Conservation (phyloP, 2,888 invertebrate genomes). For the Nudaria mundana region DNA sequence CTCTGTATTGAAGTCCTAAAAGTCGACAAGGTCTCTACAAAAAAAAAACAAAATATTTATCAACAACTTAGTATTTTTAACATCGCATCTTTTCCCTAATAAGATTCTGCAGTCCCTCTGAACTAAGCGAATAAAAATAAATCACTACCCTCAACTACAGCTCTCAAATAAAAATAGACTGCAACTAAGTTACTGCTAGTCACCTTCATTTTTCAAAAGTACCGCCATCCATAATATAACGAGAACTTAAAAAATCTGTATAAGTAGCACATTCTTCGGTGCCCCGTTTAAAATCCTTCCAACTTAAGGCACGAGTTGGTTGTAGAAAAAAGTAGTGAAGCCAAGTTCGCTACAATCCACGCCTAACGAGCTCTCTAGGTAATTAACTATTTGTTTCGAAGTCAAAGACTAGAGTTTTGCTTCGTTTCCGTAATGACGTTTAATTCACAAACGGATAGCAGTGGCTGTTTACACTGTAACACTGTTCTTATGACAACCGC, state of each 20-base stretch:
- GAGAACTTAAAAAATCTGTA: conserved; percentile 16
- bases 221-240: conserved; percentile 22
- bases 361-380: conserved; percentile 72
- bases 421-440: conserved; percentile 32
- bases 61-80: too few relatives aligned
- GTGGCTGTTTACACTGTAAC: too few relatives aligned
- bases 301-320: conserved; percentile 31
- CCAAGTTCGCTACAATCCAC: conserved; percentile 59
- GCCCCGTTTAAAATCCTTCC: conserved; percentile 29
- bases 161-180: conserved; percentile 9
- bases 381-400: conserved; percentile 76
- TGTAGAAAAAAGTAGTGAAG: conserved; percentile 29
- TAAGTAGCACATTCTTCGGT: conserved; percentile 32
- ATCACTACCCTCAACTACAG: conserved; percentile 1
- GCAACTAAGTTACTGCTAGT: conserved; percentile 12
- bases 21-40: too few relatives aligned
- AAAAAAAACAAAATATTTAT: too few relatives aligned
- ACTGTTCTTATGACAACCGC: too few relatives aligned
- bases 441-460: conserved; percentile 21
- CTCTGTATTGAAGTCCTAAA: too few relatives aligned
- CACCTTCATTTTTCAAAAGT: conserved; percentile 25
- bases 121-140: conserved; percentile 4
- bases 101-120: not conserved
- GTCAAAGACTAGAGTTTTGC: conserved; percentile 65
- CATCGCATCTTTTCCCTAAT: not conserved